Percentiles rank a stretch among this genome's conserved stretches.
Conservation (phyloP, 37 sponge, comb jelly and placozoan species). For the Oscarella lobularis region DNA sequence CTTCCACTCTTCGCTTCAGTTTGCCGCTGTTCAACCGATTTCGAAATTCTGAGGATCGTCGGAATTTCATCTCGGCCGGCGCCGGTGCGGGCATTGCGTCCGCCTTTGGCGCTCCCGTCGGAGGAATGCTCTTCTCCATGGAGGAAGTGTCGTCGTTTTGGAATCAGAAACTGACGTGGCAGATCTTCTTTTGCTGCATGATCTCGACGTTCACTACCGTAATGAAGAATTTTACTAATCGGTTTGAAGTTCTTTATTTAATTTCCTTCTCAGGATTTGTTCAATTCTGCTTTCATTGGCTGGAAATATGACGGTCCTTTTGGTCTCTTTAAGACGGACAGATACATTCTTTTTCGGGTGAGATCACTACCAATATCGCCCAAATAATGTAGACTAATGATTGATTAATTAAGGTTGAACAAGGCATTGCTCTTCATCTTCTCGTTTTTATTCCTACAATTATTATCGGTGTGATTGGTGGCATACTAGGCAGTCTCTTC, state of each 20-base stretch:
- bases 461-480: conserved; percentile 22
- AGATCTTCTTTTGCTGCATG: conserved; percentile 41
- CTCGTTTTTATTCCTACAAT: conserved; percentile 24
- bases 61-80: conserved; percentile 29
- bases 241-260: background rate
- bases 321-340: conserved; percentile 25
- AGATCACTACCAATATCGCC: background rate
- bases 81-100: conserved; percentile 32
- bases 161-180: conserved; percentile 34
- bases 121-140: conserved; percentile 33
- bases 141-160: conserved; percentile 38
- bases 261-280: conserved; percentile 22
- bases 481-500: conserved; percentile 27
- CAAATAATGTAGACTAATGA: background rate
- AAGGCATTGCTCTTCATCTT: conserved; percentile 19
- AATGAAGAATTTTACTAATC: background rate
- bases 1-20: conserved; percentile 10
- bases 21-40: conserved; percentile 21
- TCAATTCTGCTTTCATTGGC: conserved; percentile 24
- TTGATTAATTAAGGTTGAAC: conserved; percentile 2
- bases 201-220: conserved; percentile 32
- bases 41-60: conserved; percentile 30
- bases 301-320: conserved; percentile 23
- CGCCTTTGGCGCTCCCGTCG: conserved; percentile 39
- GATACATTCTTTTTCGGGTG: conserved; percentile 28